phyloP scores from a whole-genome alignment of 2,113 vertebrate species.

The Xiphias gladius region DNA sequence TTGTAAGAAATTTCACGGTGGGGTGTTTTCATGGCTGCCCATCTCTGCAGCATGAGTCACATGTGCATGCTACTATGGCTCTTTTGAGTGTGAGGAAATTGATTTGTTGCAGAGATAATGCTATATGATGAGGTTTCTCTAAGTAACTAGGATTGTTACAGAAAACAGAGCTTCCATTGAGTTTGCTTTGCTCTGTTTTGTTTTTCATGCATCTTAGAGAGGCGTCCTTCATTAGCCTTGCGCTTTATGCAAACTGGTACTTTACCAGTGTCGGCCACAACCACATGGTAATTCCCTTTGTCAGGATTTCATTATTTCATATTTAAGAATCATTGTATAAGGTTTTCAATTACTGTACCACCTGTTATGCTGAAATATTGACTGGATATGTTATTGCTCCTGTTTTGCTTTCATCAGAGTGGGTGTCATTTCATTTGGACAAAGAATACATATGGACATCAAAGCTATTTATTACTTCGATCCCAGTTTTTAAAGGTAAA shows the following conservation, averaged over 20 bases:
- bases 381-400: background rate
- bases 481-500: background rate
- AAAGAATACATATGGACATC: background rate
- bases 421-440: background rate
- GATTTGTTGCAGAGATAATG: conserved; percentile 66
- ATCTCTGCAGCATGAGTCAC: conserved; percentile 62
- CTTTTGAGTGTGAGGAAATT: conserved; percentile 62
- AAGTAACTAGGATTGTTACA: conserved; percentile 50
- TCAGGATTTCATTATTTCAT: conserved; percentile 28
- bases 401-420: background rate
- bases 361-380: background rate
- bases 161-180: conserved; percentile 41
- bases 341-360: background rate
- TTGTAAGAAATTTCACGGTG: conserved; percentile 76
- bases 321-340: background rate
- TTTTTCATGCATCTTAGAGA: background rate
- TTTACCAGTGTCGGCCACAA: conserved; percentile 21
- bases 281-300: conserved; percentile 18
- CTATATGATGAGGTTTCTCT: conserved; percentile 53
- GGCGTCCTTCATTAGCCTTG: conserved; percentile 10
- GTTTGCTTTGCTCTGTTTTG: conserved; percentile 3
- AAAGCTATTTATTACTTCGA: conserved; percentile 2
- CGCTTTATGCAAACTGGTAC: conserved; percentile 15
- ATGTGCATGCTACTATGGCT: conserved; percentile 56
- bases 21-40: conserved; percentile 66